Evolutionary conservation across 1,140 invertebrate genomes (phyloP).

Genomic region (Ceratoteleas bidentatus): DNA sequence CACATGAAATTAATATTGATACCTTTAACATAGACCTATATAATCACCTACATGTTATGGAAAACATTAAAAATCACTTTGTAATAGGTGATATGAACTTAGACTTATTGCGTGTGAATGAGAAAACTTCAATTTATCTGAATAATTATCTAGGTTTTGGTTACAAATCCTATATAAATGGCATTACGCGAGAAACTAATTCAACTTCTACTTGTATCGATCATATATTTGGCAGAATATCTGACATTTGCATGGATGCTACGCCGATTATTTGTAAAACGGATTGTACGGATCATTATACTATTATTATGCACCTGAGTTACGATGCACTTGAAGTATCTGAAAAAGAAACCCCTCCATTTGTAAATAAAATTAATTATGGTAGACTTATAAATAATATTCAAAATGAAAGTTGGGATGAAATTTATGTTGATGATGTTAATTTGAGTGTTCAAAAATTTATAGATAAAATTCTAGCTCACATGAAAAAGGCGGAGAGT

Average conservation of each 20-base stretch:
- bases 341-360: background rate
- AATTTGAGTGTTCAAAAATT: too few relatives aligned
- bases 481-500: too few relatives aligned
- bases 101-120: background rate
- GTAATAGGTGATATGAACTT: background rate
- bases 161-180: background rate
- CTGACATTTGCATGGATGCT: too few relatives aligned
- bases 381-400: too few relatives aligned
- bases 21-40: background rate
- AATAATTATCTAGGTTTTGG: conserved; percentile 2
- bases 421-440: too few relatives aligned
- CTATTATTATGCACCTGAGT: background rate
- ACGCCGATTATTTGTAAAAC: background rate
- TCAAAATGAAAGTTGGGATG: too few relatives aligned
- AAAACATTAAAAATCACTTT: background rate
- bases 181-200: background rate
- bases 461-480: too few relatives aligned
- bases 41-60: background rate
- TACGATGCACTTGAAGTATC: too few relatives aligned
- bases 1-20: background rate
- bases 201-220: background rate
- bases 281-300: background rate
- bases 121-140: background rate
- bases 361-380: too few relatives aligned
- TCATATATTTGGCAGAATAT: background rate